Evolutionary conservation across 2,797 vertebrate species (phyloP).

Genomic region (Coregonus ussuriensis): DNA sequence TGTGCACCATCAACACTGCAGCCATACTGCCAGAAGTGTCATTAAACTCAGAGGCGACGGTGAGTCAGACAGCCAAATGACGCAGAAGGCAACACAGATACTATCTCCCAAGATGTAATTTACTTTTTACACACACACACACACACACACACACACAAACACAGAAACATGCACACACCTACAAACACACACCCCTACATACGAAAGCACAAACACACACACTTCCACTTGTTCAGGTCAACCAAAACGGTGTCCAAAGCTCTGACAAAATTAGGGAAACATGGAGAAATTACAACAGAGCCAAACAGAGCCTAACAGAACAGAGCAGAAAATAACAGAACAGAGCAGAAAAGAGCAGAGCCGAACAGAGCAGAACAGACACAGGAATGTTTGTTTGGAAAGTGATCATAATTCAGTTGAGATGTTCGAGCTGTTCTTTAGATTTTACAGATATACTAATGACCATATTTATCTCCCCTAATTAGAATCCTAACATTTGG

Average conservation of each 20-base stretch:
- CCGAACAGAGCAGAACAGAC: too few species aligned
- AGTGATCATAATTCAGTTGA: not conserved
- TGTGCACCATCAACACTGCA: not conserved
- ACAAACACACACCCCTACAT: not conserved
- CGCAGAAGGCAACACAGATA: constrained; percentile 36
- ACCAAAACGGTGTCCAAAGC: not conserved
- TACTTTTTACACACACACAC: not conserved
- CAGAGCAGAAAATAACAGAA: too few species aligned
- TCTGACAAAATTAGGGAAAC: not conserved
- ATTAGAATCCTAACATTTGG: too few species aligned
- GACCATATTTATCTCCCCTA: not conserved
- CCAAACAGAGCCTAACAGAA: too few species aligned
- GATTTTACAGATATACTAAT: not conserved
- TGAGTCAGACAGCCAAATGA: constrained; percentile 32
- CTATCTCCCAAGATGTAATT: constrained; percentile 17
- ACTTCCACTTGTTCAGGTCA: not conserved
- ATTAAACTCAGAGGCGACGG: constrained; percentile 23
- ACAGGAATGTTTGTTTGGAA: too few species aligned
- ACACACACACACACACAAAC: not conserved
- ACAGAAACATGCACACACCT: not conserved
- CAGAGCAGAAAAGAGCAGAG: too few species aligned
- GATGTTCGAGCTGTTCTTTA: not conserved
- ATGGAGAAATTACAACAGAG: not conserved
- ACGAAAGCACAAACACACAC: not conserved
- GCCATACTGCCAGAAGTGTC: not conserved